Percentiles rank a stretch among this genome's conserved stretches.
Conservation (phyloP, 2,113 vertebrate genomes). For the Argyrosomus japonicus region DNA sequence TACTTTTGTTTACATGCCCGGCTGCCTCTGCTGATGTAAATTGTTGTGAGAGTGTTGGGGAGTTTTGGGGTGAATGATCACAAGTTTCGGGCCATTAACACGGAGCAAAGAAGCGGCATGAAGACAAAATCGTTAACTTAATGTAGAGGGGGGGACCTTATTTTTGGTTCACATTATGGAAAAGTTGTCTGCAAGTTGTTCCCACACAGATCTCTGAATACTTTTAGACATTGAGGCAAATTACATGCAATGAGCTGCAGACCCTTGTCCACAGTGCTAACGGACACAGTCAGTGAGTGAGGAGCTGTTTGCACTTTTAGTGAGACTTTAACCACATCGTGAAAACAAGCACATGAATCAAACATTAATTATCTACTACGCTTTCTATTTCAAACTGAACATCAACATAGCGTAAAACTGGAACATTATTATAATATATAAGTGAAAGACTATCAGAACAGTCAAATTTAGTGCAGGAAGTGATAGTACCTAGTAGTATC, state of each 20-base stretch:
- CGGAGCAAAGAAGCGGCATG: conserved; percentile 14
- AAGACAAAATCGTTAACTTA: conserved; percentile 50
- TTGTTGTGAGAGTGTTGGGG: conserved; percentile 62
- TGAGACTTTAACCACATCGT: not conserved
- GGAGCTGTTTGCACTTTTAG: not conserved
- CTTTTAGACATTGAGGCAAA: not conserved
- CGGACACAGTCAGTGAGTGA: not conserved
- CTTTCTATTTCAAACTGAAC: not conserved
- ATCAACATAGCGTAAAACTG: not conserved
- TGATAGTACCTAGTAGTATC: too few relatives aligned
- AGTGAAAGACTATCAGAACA: not conserved
- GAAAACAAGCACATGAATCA: not conserved
- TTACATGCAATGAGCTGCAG: not conserved
- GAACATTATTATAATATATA: not conserved
- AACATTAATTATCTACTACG: not conserved
- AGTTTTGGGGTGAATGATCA: conserved; percentile 54
- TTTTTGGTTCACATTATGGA: not conserved
- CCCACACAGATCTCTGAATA: not conserved
- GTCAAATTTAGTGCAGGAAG: too few relatives aligned
- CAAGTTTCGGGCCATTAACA: conserved; percentile 42
- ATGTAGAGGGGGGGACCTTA: conserved; percentile 6
- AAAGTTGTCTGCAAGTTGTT: not conserved
- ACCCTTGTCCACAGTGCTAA: not conserved
- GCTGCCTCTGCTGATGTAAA: conserved; percentile 71
- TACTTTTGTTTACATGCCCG: conserved; percentile 69